A percentile compares a stretch with the other conserved stretches of the same genome.
phyloP scores from a whole-genome alignment of 2,888 invertebrate species.

The Lasioglossum marginatum region DNA sequence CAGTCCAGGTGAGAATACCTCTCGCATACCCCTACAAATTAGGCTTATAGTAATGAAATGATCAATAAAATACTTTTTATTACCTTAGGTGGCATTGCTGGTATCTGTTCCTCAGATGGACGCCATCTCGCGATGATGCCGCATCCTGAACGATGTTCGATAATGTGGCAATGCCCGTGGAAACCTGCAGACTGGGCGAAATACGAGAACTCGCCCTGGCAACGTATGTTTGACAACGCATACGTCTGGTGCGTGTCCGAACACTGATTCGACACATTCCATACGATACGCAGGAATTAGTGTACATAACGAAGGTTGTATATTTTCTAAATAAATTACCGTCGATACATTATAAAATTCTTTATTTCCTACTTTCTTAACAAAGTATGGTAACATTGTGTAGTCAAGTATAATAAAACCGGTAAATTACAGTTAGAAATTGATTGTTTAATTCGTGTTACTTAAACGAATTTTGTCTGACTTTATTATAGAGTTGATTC shows the following conservation, averaged over 20 bases:
- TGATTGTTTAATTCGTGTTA: slow-evolving; percentile 63
- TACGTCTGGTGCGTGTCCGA: slow-evolving; percentile 87
- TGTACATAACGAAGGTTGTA: slow-evolving; percentile 34
- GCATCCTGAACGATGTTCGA: slow-evolving; percentile 97
- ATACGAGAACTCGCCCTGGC: slow-evolving; percentile 93
- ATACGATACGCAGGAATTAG: background rate
- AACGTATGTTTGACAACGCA: slow-evolving; percentile 96
- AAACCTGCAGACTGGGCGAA: slow-evolving; percentile 85
- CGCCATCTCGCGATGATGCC: slow-evolving; percentile 99
- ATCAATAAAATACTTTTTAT: slow-evolving; percentile 5
- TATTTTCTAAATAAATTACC: slow-evolving; percentile 23
- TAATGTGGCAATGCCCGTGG: slow-evolving; percentile 96
- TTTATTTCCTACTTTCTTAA: slow-evolving; percentile 67
- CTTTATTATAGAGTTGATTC: slow-evolving; percentile 86
- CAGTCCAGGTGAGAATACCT: slow-evolving; percentile 87
- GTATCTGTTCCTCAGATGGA: slow-evolving; percentile 94
- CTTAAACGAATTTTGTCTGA: slow-evolving; percentile 82
- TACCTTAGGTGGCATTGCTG: slow-evolving; percentile 91
- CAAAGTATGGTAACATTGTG: slow-evolving; percentile 64
- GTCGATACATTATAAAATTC: slow-evolving; percentile 60
- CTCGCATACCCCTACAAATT: background rate
- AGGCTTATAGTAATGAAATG: background rate
- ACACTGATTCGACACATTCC: background rate
- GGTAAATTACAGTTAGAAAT: slow-evolving; percentile 49
- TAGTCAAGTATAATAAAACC: slow-evolving; percentile 49